phyloP scores from a whole-genome alignment of 2,888 invertebrate genomes.

The Neoaliturus tenellus region DNA sequence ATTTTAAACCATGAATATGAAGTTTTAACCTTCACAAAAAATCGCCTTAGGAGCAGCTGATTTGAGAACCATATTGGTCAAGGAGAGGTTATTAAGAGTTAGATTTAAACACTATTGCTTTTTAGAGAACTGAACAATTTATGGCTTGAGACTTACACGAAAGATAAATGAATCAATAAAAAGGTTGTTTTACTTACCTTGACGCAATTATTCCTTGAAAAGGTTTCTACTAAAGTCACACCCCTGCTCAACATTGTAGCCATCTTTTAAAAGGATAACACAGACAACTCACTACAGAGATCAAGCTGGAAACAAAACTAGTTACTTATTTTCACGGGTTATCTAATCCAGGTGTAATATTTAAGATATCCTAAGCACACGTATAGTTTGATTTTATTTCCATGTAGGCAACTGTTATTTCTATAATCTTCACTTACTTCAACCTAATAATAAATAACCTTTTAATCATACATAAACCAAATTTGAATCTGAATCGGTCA shows the following conservation, averaged over 20 bases:
- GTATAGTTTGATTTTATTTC: too few species aligned
- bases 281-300: neutral
- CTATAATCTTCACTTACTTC: too few species aligned
- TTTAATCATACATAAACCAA: too few species aligned
- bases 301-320: neutral
- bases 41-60: conserved; percentile 23
- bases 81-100: conserved; percentile 49
- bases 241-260: conserved; percentile 87
- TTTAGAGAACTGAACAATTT: too few species aligned
- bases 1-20: neutral
- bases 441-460: too few species aligned
- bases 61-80: conserved; percentile 16
- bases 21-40: neutral
- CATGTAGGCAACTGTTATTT: too few species aligned
- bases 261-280: conserved; percentile 82
- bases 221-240: conserved; percentile 81
- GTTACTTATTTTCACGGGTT: too few species aligned
- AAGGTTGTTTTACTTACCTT: conserved; percentile 77
- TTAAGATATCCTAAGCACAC: too few species aligned
- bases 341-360: too few species aligned
- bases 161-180: too few species aligned
- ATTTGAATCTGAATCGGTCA: too few species aligned
- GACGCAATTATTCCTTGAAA: conserved; percentile 80
- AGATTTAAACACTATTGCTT: too few species aligned
- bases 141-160: conserved; percentile 12